Evolutionary conservation across 2,888 invertebrate genomes (phyloP), one percentile per base, ranked within the genome.

Genomic region (Thelaira solivaga): DNA sequence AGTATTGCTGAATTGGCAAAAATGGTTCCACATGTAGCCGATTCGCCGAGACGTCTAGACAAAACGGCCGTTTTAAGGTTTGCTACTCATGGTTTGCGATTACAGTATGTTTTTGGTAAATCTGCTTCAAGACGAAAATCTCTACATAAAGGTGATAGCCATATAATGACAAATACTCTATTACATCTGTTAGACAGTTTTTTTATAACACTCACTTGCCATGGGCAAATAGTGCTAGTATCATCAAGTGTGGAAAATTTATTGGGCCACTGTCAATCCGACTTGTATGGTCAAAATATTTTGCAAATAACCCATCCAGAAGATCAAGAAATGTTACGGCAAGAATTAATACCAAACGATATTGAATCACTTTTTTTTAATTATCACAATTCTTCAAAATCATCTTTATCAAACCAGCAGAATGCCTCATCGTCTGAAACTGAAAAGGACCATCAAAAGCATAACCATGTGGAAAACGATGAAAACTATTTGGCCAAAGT

Each of bases 21-120:
- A 45, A 91, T 96, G 84, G 93, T 97, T 80, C 95, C 96, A 16
- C 93, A 95, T 88, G 94, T 96, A 45, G 92, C 94, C 24, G 93
- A 93, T 84, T 94, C 96, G 76, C 92, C 94, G 59, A 93, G 96
- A 81, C 93, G 95, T 84, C 92, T 96, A 85, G 97, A 97, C 89
- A 97, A 97, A 90, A 97, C 97, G 6, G 95, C 95, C 82, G 94
- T 97, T 68, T 90, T 98, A 62, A 91, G 97, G 82, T 92, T 97
- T 75, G 94, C 96, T 5, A 96, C 96, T 45, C 95, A 95, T 82
- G 95, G 94, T 86, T 92, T 97, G 31, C 92, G 97, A 65, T 92
- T 96, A 81, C 92, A 95, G 86, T 94, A 95, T 89, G 89, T 86
- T 0, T 86, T 86, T 78, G 86, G 86, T n/a, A 86, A 86, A 18